Evolutionary conservation across 2,797 vertebrate species (phyloP).

Genomic region (Pangasius djambal): DNA sequence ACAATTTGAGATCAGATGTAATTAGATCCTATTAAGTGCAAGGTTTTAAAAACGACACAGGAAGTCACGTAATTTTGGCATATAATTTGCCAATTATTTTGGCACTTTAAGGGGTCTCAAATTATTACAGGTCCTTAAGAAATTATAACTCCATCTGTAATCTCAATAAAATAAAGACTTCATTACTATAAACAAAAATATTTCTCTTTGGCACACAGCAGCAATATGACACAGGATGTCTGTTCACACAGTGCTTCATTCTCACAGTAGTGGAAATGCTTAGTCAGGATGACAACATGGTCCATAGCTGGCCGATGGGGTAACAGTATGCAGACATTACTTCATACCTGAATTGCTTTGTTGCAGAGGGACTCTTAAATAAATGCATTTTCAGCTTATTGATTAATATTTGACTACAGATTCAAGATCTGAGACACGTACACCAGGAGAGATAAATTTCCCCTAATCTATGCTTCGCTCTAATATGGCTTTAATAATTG

Average conservation of each 20-base stretch:
- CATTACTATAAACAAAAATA: conserved; percentile 25
- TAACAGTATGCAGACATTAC: conserved; percentile 48
- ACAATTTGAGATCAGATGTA: conserved; percentile 37
- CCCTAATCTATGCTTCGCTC: neutral
- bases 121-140: conserved; percentile 3
- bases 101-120: conserved; percentile 33
- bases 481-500: conserved; percentile 35
- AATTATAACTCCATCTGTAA: conserved; percentile 33
- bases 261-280: conserved; percentile 51
- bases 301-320: conserved; percentile 42
- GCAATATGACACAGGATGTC: conserved; percentile 49
- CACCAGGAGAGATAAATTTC: conserved; percentile 38
- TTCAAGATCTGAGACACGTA: conserved; percentile 36
- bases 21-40: conserved; percentile 28
- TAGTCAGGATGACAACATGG: conserved; percentile 51
- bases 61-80: conserved; percentile 4
- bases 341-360: conserved; percentile 54
- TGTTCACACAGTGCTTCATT: conserved; percentile 39
- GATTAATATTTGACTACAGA: conserved; percentile 59
- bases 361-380: conserved; percentile 51
- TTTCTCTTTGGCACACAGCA: conserved; percentile 36
- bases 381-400: conserved; percentile 42
- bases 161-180: conserved; percentile 28
- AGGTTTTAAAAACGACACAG: conserved; percentile 30
- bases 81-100: conserved; percentile 21